Conservation (phyloP, 2,797 vertebrate genomes). For the Balearica regulorum region DNA sequence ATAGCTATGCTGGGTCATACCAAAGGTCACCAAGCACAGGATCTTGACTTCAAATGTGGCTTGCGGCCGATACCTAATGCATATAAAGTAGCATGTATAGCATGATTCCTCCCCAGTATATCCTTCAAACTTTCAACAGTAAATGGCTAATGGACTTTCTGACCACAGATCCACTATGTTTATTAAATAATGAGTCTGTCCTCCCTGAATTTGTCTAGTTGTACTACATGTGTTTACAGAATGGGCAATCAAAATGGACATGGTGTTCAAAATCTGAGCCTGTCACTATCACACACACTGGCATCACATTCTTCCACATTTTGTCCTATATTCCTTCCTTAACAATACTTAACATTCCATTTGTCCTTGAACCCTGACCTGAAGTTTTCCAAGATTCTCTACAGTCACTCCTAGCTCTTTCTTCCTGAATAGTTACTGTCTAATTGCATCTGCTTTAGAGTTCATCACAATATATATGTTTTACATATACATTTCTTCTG, state of each 20-base stretch:
- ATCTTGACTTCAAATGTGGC: not conserved
- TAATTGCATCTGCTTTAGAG: not conserved
- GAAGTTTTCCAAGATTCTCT: not conserved
- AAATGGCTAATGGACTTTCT: not conserved
- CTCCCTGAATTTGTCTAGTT: not conserved
- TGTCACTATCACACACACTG: not conserved
- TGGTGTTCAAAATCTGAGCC: not conserved
- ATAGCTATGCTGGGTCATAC: not conserved
- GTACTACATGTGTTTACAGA: not conserved
- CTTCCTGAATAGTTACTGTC: not conserved
- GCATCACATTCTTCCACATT: not conserved
- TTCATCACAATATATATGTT: not conserved
- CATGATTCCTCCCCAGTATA: not conserved
- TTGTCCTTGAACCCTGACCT: not conserved
- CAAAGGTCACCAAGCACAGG: not conserved
- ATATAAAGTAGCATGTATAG: not conserved
- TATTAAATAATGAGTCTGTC: not conserved
- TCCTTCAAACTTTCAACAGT: not conserved
- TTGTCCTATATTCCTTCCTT: not conserved
- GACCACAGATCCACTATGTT: not conserved
- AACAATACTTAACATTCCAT: not conserved
- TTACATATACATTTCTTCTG: not conserved
- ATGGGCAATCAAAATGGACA: not conserved
- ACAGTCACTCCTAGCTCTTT: not conserved
- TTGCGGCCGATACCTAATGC: not conserved